phyloP scores from a whole-genome alignment of 2,888 invertebrate species.

The Eurois occulta region DNA sequence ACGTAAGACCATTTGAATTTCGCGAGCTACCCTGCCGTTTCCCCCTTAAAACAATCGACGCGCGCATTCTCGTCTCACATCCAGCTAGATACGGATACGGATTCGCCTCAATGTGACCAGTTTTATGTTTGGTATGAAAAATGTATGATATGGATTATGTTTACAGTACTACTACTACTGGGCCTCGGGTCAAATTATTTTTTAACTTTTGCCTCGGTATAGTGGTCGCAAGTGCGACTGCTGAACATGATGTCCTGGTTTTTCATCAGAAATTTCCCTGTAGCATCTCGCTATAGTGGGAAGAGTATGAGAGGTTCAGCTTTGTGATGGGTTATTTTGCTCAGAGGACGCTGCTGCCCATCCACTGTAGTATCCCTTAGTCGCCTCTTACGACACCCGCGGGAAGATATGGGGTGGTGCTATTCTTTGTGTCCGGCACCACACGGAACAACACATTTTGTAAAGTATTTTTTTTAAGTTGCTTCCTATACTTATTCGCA shows the following conservation, averaged over 20 bases:
- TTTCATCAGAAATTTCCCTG: background rate
- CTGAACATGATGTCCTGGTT: background rate
- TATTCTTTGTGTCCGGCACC: slow-evolving; percentile 54
- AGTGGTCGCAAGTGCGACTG: background rate
- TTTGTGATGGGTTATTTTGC: background rate
- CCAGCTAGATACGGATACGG: too few species aligned
- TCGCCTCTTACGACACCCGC: slow-evolving; percentile 60
- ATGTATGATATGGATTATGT: background rate
- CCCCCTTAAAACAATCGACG: background rate
- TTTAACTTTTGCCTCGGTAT: background rate
- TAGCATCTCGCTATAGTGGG: background rate
- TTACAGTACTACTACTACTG: background rate
- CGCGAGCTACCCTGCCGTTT: too few species aligned
- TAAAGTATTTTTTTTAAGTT: background rate
- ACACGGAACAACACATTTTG: slow-evolving; percentile 23
- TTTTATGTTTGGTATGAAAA: background rate
- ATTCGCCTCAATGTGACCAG: background rate
- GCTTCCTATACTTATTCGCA: background rate
- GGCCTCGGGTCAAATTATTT: background rate
- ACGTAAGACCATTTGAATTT: too few species aligned
- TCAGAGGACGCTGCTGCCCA: slow-evolving; percentile 7
- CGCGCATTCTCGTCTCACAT: background rate
- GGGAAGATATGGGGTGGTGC: slow-evolving; percentile 43
- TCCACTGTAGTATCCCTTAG: slow-evolving; percentile 38
- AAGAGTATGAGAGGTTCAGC: background rate